A percentile compares a stretch with the other conserved stretches of the same genome.
These are phyloP conservation scores for Steinernema khuongi DNA, from an alignment of 1,140 invertebrate genomes.

Conservation along the genomic window DNA sequence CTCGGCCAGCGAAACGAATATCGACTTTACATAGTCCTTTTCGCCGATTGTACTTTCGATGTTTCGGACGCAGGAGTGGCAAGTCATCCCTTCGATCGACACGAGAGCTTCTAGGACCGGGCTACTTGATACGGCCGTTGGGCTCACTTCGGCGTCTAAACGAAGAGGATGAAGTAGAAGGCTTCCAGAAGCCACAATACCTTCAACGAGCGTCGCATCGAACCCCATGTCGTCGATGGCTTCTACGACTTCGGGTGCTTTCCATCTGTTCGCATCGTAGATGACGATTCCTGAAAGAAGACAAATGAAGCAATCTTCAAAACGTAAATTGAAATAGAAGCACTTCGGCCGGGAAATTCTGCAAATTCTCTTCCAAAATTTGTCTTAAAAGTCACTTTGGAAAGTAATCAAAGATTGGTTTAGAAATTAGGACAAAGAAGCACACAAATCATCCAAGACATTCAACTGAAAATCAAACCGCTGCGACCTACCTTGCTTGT, in stretches of 20 bases:
- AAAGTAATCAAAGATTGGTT: no score
- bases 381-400: no score
- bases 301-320: no score
- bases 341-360: no score
- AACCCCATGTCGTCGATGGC: neutral
- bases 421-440: no score
- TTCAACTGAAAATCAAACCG: no score
- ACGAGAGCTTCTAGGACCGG: constrained; percentile 4
- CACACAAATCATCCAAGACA: no score
- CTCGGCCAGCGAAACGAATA: constrained; percentile 30
- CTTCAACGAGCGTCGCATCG: neutral
- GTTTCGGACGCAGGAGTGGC: constrained; percentile 84
- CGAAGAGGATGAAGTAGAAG: neutral
- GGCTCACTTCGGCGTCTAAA: neutral
- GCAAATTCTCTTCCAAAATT: no score
- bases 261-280: neutral
- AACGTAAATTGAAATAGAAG: no score
- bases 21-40: constrained; percentile 21
- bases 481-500: constrained; percentile 17
- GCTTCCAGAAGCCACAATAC: neutral
- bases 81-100: constrained; percentile 73
- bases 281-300: neutral
- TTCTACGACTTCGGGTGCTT: neutral
- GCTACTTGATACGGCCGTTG: neutral
- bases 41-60: constrained; percentile 72